Evolutionary conservation across 2,113 vertebrate genomes (phyloP).

Genomic region (Cisticola juncidis): DNA sequence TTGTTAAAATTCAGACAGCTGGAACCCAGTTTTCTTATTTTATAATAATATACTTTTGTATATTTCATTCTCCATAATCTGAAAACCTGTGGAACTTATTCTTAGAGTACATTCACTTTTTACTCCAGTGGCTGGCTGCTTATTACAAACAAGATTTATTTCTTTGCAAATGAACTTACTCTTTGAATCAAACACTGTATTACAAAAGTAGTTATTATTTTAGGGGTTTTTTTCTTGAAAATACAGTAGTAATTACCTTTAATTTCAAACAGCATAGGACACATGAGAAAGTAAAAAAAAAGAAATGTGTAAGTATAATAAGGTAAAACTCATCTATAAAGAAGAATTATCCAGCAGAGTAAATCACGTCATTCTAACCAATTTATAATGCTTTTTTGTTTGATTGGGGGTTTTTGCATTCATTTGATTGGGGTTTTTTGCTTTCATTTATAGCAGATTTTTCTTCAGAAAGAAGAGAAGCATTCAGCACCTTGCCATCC

Average conservation of each 20-base stretch:
- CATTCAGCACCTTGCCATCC: neutral
- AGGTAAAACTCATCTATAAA: neutral
- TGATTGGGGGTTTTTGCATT: neutral
- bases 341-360: neutral
- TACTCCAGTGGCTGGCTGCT: neutral
- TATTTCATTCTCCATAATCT: neutral
- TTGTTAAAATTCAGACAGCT: neutral
- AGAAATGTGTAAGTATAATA: neutral
- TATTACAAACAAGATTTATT: neutral
- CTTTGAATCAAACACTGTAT: neutral
- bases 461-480: neutral
- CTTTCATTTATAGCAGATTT: neutral
- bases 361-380: neutral
- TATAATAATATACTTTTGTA: neutral
- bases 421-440: neutral
- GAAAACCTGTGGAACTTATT: neutral
- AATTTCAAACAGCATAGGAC: neutral
- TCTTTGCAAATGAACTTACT: neutral
- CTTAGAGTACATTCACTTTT: neutral
- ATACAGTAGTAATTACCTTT: neutral
- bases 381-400: neutral
- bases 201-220: neutral
- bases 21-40: neutral
- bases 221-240: neutral
- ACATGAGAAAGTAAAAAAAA: neutral